Evolutionary conservation across 2,113 vertebrate genomes (phyloP), one percentile per base, ranked within the genome.

Genomic region (Cyanocitta stelleri): DNA sequence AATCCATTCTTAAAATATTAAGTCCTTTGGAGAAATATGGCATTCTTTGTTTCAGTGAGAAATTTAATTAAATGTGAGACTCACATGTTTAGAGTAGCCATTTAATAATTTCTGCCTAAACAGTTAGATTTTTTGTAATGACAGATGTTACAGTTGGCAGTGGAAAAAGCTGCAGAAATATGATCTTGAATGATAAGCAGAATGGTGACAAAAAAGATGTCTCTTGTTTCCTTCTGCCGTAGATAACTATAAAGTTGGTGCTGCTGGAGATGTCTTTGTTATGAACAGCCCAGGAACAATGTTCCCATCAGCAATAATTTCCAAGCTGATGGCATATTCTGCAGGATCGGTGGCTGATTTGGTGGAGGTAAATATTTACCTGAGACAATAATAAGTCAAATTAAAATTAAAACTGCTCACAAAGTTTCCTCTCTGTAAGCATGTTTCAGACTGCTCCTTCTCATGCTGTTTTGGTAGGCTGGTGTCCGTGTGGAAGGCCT

Each of bases 211-310:
- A 51, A 90, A 41, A 73, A 26, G 3, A n/a, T 2, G 5, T 76
- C 19, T 87, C 21, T 76, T 94, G 20, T 87, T 76, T 66, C 21
- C 59, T 94, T 96, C 48, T 83, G 46, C 69, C 30, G 11, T 17
- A 99, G 98, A 84, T 91, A 91, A 97, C 52, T 92, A 98, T 37
- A 98, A 98, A 98, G n/a, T 97, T 61, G 98, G 98, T 91, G 98
- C 97, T 96, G 95, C 98, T 87, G 98, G 96, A 54, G 98, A 97
- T 61, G 82, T 98, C 76, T 98, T 98, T 84, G 46, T 98, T 69
- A 98, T 99, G 95, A 99, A 99, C 74, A 98, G 98, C 84, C 98
- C 97, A 43, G 97, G 97, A 93, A 98, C 97, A 0, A 90, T 98
- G 87, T 85, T 99, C 72, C 99, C 99, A 46, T 98, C 95, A 95